Percentiles rank a stretch among this genome's conserved stretches.
These are phyloP conservation scores for Alloplasta piceator DNA, from an alignment of 2,888 invertebrate genomes.

Conservation along the genomic window DNA sequence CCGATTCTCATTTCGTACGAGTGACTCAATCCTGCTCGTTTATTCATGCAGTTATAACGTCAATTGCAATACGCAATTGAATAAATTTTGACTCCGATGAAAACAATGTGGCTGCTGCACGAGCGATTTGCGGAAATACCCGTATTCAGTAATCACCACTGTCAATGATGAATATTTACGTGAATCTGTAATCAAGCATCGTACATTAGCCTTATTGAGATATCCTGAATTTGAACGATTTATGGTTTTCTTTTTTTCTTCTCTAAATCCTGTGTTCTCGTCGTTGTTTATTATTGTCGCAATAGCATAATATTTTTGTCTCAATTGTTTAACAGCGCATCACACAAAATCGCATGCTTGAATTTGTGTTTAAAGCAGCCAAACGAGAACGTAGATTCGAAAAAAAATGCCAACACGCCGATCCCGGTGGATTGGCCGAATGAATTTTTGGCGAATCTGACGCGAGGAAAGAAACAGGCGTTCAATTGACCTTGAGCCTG, in stretches of 20 bases:
- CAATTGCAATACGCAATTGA: no score
- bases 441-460: no score
- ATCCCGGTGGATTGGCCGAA: no score
- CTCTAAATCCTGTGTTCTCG: slow-evolving; percentile 18
- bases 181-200: slow-evolving; percentile 59
- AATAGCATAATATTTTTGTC: slow-evolving; percentile 23
- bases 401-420: not conserved
- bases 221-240: slow-evolving; percentile 52
- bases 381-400: slow-evolving; percentile 20
- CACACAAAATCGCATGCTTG: slow-evolving; percentile 56
- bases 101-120: slow-evolving; percentile 49
- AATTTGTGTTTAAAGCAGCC: slow-evolving; percentile 49
- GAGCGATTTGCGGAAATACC: slow-evolving; percentile 50
- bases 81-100: no score
- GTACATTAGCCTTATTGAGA: slow-evolving; percentile 47
- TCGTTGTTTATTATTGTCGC: slow-evolving; percentile 39
- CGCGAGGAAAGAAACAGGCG: no score
- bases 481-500: not conserved
- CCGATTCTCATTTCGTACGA: no score
- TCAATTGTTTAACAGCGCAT: slow-evolving; percentile 42
- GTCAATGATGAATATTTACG: slow-evolving; percentile 49
- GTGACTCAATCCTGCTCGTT: no score
- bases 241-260: slow-evolving; percentile 31
- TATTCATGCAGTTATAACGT: no score
- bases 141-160: slow-evolving; percentile 21